These are phyloP conservation scores for Eucera pruinosa DNA, from an alignment of 2,888 invertebrate species.

Conservation along the genomic window DNA sequence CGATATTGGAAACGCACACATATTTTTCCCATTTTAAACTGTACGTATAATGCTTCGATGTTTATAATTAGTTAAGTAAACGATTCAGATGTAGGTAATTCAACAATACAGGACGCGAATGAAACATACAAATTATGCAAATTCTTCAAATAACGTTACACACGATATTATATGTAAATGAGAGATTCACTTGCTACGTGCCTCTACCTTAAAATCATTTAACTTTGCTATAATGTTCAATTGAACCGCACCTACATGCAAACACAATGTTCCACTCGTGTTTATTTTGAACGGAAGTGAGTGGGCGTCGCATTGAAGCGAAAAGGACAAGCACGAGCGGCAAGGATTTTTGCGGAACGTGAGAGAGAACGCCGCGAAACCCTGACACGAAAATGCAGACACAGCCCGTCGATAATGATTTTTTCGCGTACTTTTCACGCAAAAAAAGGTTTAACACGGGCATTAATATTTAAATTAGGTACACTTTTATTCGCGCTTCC, in stretches of 20 bases:
- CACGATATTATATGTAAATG: no score
- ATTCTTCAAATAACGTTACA: no score
- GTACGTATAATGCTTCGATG: background rate
- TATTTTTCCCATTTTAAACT: background rate
- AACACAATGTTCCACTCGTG: background rate
- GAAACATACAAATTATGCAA: no score
- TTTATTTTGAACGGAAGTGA: conserved; percentile 22
- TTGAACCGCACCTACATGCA: conserved; percentile 3
- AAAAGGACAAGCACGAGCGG: background rate
- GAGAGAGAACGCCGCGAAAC: background rate
- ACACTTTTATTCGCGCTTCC: conserved; percentile 28
- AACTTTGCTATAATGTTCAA: background rate
- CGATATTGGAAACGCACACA: background rate
- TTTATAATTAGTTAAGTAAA: background rate
- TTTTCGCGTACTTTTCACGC: conserved; percentile 7
- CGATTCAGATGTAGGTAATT: background rate
- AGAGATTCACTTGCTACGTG: no score
- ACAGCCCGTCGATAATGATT: background rate
- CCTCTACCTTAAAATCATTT: no score
- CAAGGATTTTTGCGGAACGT: background rate
- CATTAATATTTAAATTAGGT: conserved; percentile 34
- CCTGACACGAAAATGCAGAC: background rate
- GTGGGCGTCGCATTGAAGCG: conserved; percentile 9
- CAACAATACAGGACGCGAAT: background rate
- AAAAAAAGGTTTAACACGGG: background rate